Conservation (phyloP, 2,797 vertebrate species). For the Falco peregrinus region DNA sequence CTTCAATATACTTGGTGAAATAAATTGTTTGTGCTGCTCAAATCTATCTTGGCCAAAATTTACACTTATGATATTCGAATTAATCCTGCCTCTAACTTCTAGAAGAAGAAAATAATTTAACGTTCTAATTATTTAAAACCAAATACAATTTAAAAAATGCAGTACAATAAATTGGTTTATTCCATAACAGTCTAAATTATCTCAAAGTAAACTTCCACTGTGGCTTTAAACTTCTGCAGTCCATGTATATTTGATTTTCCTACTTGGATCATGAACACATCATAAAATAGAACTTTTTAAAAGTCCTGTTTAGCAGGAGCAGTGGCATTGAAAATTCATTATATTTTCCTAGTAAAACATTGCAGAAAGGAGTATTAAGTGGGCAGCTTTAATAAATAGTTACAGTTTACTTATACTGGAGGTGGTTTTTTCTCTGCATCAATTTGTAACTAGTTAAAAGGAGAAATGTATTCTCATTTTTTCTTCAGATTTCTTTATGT, state of each 20-base stretch:
- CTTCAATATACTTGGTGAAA: slow-evolving; percentile 13
- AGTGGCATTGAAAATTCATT: neutral
- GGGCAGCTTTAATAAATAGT: neutral
- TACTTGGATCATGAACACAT: neutral
- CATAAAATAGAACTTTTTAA: neutral
- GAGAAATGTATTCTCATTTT: neutral
- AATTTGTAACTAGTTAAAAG: neutral
- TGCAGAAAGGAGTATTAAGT: neutral
- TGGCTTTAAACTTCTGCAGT: neutral
- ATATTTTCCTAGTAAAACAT: neutral
- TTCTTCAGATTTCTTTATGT: neutral
- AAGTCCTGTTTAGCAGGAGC: neutral
- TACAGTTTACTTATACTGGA: neutral
- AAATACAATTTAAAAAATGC: neutral
- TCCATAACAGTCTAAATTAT: neutral
- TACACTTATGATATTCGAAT: neutral
- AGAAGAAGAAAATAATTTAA: slow-evolving; percentile 14
- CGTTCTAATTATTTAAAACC: neutral
- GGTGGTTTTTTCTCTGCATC: neutral
- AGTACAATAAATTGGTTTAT: neutral
- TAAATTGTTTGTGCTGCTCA: neutral
- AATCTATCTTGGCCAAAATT: slow-evolving; percentile 3
- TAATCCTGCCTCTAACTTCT: neutral
- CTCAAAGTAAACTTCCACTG: neutral
- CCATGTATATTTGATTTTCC: neutral